Evolutionary conservation across 2,797 vertebrate species (phyloP), one percentile per base, ranked within the genome.

Genomic region (Austrolebias charrua): DNA sequence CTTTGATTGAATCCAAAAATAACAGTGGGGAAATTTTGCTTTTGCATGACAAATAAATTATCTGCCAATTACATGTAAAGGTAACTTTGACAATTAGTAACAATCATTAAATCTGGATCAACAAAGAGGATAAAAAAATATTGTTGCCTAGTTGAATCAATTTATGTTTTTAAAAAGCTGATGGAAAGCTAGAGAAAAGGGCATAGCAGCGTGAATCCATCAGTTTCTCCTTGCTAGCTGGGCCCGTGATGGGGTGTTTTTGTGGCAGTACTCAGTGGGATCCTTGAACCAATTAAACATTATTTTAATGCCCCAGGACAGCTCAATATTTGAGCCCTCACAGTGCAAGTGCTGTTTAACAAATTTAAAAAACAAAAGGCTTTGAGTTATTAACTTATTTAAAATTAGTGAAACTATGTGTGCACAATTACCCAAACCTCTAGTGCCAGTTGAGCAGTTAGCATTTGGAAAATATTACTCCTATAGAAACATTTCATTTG

Each of bases 251-350:
- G 61, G 14, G 40, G 44, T 62, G 70, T 53, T 78, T 82, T 71
- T 78, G 66, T 75, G 70, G 64, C 57, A 75, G 57, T 16, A 46
- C 73, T 44, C 78, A 75, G 76, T 59, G 11, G 55, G 72, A 63
- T 48, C 48, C 60, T 76, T 49, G 14, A 80, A 80, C 46, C 71
- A 78, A 82, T 80, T 77, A 80, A 63, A 43, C 48, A 42, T 71
- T 13, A 74, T 76, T 79, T 76, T 71, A 86, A 75, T 72, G 62
- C 57, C 62, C 63, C 64, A 45, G 66, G 74, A 80, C 60, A 54
- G 68, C 52, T 48, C 50, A 51, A 69, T 71, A 67, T 60, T 54
- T 49, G 24, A 66, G 51, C 31, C 47, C 55, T 66, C 44, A 24
- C 16, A 35, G 48, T 29, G 13, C 71, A 75, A 61, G 42, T 11